Conservation (phyloP, 2,797 vertebrate species). For the Cossypha polioptera region DNA sequence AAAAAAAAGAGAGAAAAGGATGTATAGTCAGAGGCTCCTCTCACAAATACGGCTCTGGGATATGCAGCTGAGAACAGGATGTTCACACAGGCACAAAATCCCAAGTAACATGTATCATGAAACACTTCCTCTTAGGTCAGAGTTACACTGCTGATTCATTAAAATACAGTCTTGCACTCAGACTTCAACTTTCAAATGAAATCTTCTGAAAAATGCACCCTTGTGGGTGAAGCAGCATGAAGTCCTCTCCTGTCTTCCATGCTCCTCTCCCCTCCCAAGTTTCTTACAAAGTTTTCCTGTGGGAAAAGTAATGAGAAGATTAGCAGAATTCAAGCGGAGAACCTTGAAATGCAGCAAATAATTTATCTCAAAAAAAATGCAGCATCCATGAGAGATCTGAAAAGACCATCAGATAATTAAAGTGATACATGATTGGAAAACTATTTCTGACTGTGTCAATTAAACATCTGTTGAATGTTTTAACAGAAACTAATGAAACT, state of each 20-base stretch:
- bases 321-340: neutral
- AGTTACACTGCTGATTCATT: neutral
- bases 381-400: neutral
- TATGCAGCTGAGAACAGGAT: slow-evolving; percentile 18
- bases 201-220: neutral
- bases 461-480: slow-evolving; percentile 53
- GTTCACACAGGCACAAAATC: slow-evolving; percentile 33
- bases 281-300: neutral
- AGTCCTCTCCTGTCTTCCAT: neutral
- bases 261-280: neutral
- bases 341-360: neutral
- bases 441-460: slow-evolving; percentile 25
- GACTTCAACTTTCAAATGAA: neutral
- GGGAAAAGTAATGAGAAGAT: neutral
- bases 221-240: neutral
- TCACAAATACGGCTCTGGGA: neutral
- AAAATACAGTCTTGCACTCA: neutral
- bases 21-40: neutral
- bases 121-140: slow-evolving; percentile 22
- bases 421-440: slow-evolving; percentile 42
- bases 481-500: slow-evolving; percentile 41
- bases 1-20: neutral
- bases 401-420: slow-evolving; percentile 19
- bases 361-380: slow-evolving; percentile 16
- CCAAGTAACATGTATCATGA: neutral